A percentile compares a stretch with the other conserved stretches of the same genome.
These are phyloP conservation scores for Metridium senile DNA, from an alignment of 92 coral and sea anemone genomes.

Conservation along the genomic window DNA sequence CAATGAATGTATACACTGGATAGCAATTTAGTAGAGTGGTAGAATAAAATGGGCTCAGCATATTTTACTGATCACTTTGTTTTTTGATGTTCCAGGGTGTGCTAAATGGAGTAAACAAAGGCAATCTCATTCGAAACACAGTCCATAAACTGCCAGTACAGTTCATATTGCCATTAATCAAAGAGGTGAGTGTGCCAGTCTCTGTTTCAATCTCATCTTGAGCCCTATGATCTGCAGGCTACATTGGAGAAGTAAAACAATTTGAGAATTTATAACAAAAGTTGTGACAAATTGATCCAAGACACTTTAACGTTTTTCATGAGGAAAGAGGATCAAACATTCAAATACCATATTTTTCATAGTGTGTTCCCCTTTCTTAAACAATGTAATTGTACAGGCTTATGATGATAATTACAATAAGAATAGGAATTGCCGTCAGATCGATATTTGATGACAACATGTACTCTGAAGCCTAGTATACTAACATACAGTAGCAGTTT, in stretches of 20 bases:
- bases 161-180: constrained; percentile 75
- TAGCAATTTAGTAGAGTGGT: too few species aligned
- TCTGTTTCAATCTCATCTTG: too few species aligned
- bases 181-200: constrained; percentile 68
- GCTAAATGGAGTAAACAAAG: constrained; percentile 52
- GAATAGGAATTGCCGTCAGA: constrained; percentile 99
- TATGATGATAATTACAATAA: constrained; percentile 66
- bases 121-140: constrained; percentile 71
- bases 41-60: too few species aligned
- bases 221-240: too few species aligned
- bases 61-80: too few species aligned
- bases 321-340: too few species aligned
- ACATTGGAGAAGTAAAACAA: too few species aligned
- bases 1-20: too few species aligned
- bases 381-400: neutral
- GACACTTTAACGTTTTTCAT: too few species aligned
- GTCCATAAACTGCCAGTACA: constrained; percentile 78
- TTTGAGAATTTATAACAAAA: too few species aligned
- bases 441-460: constrained; percentile 41
- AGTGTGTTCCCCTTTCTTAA: neutral
- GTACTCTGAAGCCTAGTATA: constrained; percentile 23
- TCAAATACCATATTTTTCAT: too few species aligned
- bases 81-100: constrained; percentile 84
- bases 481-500: neutral
- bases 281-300: too few species aligned